Evolutionary conservation across 2,888 invertebrate species (phyloP).

Genomic region (Agonopterix heracliana): DNA sequence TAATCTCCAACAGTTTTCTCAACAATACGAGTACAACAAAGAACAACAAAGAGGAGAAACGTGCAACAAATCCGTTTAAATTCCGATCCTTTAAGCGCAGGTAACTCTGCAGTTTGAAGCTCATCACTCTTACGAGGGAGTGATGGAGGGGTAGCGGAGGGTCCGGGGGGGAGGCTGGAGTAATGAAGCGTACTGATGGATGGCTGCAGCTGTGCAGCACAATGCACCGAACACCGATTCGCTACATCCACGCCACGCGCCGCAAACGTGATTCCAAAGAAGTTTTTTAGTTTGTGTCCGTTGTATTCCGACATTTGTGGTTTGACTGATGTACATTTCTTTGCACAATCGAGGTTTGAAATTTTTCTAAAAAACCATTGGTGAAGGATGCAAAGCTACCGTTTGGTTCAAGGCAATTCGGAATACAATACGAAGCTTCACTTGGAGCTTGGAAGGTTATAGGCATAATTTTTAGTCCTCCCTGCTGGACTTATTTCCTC

Average conservation of each 20-base stretch:
- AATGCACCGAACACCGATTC: constrained; percentile 3
- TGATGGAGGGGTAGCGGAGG: background rate
- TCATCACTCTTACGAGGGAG: constrained; percentile 17
- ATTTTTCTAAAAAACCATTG: too few relatives aligned
- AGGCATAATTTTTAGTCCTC: too few relatives aligned
- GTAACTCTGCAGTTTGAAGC: constrained; percentile 4
- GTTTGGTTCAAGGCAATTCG: too few relatives aligned
- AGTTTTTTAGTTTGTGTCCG: background rate
- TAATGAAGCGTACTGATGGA: constrained; percentile 25
- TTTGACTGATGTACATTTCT: too few relatives aligned
- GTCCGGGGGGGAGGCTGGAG: constrained; percentile 3
- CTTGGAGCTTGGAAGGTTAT: too few relatives aligned
- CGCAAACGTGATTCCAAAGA: background rate
- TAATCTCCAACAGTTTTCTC: background rate
- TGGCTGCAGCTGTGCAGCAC: constrained; percentile 18
- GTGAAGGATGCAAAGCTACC: too few relatives aligned
- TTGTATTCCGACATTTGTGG: background rate
- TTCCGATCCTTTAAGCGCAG: background rate
- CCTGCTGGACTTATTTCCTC: too few relatives aligned
- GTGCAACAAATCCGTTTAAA: constrained; percentile 4
- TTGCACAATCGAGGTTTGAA: too few relatives aligned
- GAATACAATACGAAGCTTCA: too few relatives aligned
- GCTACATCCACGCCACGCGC: constrained; percentile 1
- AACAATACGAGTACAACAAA: background rate
- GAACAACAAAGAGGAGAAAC: background rate